A percentile compares a stretch with the other conserved stretches of the same genome.
Evolutionary conservation across 2,888 invertebrate species (phyloP).

Genomic region (Drosophila pegasa): DNA sequence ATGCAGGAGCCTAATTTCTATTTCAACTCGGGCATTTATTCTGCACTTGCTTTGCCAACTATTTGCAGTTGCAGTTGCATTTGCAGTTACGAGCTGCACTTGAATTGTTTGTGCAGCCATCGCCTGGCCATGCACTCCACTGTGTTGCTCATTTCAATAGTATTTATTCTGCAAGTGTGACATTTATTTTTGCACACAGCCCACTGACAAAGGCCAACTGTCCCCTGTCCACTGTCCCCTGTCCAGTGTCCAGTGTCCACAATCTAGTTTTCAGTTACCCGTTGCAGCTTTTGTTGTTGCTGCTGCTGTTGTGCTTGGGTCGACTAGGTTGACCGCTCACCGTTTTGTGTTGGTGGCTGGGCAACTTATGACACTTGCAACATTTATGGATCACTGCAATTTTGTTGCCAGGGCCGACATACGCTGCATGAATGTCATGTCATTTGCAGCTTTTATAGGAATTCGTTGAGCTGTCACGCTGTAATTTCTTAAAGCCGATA

Average conservation of each 20-base stretch:
- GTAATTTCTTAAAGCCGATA: constrained; percentile 48
- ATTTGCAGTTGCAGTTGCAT: constrained; percentile 14
- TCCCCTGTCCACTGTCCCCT: constrained; percentile 13
- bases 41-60: background rate
- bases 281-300: constrained; percentile 16
- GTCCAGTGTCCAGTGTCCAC: constrained; percentile 3
- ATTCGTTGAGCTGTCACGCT: constrained; percentile 36
- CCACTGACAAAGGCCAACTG: constrained; percentile 44
- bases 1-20: too few relatives aligned
- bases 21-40: background rate
- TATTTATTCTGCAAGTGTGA: constrained; percentile 78
- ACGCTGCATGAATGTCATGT: constrained; percentile 40
- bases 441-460: constrained; percentile 54
- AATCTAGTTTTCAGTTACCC: background rate
- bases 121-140: constrained; percentile 4
- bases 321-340: constrained; percentile 57
- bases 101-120: constrained; percentile 33
- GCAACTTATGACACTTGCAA: constrained; percentile 81
- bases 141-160: constrained; percentile 70
- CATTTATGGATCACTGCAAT: constrained; percentile 78
- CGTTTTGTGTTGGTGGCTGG: constrained; percentile 69
- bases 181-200: constrained; percentile 67
- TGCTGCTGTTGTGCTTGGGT: constrained; percentile 28
- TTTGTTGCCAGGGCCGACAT: constrained; percentile 46
- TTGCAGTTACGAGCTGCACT: constrained; percentile 18